These are phyloP conservation scores for Coptodon bakossiorum DNA, from an alignment of 2,113 vertebrate species.

Conservation along the genomic window DNA sequence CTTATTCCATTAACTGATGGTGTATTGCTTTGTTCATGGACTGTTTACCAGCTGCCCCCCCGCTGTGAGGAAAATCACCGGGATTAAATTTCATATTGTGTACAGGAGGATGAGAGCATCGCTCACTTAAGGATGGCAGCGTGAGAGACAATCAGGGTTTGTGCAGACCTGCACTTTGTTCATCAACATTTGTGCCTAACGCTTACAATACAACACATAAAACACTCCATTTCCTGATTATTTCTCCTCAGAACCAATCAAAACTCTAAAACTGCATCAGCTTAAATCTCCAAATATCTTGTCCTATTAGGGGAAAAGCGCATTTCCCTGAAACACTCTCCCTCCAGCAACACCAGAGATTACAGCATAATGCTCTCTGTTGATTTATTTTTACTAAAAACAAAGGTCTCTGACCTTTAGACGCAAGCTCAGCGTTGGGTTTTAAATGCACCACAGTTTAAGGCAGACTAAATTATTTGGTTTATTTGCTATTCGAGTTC, in stretches of 20 bases:
- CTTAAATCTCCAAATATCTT: not conserved
- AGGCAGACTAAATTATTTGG: not conserved
- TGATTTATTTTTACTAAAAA: not conserved
- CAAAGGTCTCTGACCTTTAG: not conserved
- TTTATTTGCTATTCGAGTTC: not conserved
- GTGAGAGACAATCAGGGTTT: not conserved
- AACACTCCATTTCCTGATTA: not conserved
- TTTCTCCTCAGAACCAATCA: not conserved
- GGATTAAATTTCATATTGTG: not conserved
- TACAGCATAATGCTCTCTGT: not conserved
- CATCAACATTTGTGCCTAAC: not conserved
- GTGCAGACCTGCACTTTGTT: not conserved
- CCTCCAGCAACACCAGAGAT: not conserved
- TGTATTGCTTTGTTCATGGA: slow-evolving; percentile 28
- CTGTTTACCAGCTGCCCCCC: slow-evolving; percentile 29
- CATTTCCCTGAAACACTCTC: not conserved
- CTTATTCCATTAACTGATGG: not conserved
- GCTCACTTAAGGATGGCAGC: not conserved
- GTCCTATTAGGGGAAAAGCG: not conserved
- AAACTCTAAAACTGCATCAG: not conserved
- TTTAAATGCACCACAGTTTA: not conserved
- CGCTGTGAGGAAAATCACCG: slow-evolving; percentile 4
- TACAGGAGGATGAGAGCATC: not conserved
- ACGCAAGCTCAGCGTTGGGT: not conserved
- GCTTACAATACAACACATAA: not conserved